Evolutionary conservation across 1,140 invertebrate species (phyloP), one percentile per base, ranked within the genome.

Genomic region (Potamilus streckersoni): DNA sequence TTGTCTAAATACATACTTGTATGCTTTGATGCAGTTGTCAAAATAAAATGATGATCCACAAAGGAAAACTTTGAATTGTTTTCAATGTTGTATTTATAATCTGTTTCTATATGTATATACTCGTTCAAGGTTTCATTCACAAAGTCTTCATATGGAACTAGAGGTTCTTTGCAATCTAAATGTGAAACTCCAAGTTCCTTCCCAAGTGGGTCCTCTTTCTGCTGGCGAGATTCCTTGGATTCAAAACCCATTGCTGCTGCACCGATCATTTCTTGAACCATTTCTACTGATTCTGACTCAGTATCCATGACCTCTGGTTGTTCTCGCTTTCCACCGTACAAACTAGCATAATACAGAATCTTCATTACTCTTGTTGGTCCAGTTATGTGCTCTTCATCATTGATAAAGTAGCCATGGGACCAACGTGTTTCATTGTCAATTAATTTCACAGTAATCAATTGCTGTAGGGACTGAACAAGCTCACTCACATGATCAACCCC

Each of bases 81-180:
- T 66, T 83, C 76, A 89, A 95, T 95, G 85, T 95, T 97, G 87
- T 95, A 95, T 13, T 95, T 94, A 91, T 96, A 97, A 90, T 98
- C 96, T 85, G 94, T 94, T 88, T 97, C 95, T 94, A 97, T 96
- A 89, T 97, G 95, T 70, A 98, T 94, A 69, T 93, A 93, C 88
- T 98, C 96, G 89, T 96, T 97, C 2, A 98, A 90, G 4, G 95
- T 94, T 88, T 98, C 96, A 86, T 98, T 98, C 86, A 97, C 96
- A 90, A 98, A 98, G 80, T 97, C 96, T 65, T 94, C 93, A 85
- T 95, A 95, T 31, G 94, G 93, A 87, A 98, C 93, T 80, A 94
- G 92, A 56, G 96, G 96, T 83, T 93, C 93, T 60, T 96, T 92
- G 84, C 94, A 94, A 85, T 98, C 95, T 75, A 97, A 87, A 19